Evolutionary conservation across 2,113 vertebrate species (phyloP).

Genomic region (Peromyscus leucopus): DNA sequence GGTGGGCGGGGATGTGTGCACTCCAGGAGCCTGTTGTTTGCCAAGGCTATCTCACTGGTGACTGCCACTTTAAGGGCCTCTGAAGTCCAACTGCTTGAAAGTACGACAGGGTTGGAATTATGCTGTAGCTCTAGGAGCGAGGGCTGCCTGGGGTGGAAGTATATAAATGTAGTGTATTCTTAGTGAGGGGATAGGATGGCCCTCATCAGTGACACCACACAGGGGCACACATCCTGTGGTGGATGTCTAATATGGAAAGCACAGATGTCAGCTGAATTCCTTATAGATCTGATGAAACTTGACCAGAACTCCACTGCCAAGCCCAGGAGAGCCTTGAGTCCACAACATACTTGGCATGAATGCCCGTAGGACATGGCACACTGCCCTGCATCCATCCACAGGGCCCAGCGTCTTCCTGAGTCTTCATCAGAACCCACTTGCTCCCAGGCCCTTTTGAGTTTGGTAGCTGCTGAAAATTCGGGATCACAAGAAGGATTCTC

Average conservation of each 20-base stretch:
- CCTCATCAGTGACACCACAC: neutral
- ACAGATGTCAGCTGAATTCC: neutral
- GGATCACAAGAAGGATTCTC: no score
- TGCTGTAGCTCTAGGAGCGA: neutral
- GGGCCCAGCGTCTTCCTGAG: neutral
- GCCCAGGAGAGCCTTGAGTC: neutral
- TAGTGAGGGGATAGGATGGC: neutral
- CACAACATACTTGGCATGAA: neutral
- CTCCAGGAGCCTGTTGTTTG: neutral
- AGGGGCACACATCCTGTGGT: neutral
- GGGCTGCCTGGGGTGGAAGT: rapidly evolving
- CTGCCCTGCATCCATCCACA: neutral
- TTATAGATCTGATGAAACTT: neutral
- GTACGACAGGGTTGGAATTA: neutral
- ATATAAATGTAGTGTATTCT: neutral
- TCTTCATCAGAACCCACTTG: neutral
- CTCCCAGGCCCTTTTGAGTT: neutral
- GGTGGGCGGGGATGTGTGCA: neutral
- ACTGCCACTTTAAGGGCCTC: neutral
- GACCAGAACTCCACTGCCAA: neutral
- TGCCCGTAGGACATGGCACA: rapidly evolving
- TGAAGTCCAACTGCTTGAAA: neutral
- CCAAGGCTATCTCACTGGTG: neutral
- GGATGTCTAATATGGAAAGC: neutral
- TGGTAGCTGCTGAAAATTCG: neutral